Percentiles rank a stretch among this genome's conserved stretches.
These are phyloP conservation scores for Opisthograptis luteolata DNA, from an alignment of 2,888 invertebrate genomes.

Conservation along the genomic window DNA sequence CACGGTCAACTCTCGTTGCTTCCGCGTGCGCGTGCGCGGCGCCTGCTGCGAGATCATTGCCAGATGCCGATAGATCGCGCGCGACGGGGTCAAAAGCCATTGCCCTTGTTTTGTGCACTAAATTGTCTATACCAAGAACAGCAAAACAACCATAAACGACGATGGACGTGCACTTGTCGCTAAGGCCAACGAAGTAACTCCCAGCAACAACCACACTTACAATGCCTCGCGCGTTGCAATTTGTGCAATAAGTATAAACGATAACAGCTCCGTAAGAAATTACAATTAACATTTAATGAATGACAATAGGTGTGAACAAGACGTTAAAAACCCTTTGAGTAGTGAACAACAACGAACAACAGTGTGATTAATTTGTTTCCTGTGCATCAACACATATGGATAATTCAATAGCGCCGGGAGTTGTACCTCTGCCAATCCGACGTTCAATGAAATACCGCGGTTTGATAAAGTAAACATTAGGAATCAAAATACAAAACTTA, in stretches of 20 bases:
- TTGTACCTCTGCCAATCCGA: constrained; percentile 27
- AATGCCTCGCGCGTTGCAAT: constrained; percentile 22
- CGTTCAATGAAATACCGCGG: constrained; percentile 19
- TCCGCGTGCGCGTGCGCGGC: constrained; percentile 70
- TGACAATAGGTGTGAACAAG: constrained; percentile 27
- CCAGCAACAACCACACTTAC: constrained; percentile 36
- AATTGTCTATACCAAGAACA: constrained; percentile 62
- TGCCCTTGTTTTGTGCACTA: constrained; percentile 81
- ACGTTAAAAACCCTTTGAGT: constrained; percentile 15
- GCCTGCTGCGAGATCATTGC: constrained; percentile 77
- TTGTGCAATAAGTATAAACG: constrained; percentile 21
- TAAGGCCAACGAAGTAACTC: constrained; percentile 64
- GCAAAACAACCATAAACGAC: constrained; percentile 44
- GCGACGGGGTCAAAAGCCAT: constrained; percentile 82
- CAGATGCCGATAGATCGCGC: constrained; percentile 80
- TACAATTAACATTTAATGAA: constrained; percentile 21
- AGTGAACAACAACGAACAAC: constrained; percentile 15
- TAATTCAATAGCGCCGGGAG: constrained; percentile 20
- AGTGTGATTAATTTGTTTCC: constrained; percentile 27
- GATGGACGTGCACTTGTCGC: constrained; percentile 47
- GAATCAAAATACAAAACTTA: too few species aligned
- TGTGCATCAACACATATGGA: constrained; percentile 24
- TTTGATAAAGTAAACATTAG: too few species aligned
- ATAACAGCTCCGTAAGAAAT: constrained; percentile 13
- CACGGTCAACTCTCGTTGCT: constrained; percentile 75